These are phyloP conservation scores for Drosophila azteca DNA, from an alignment of 1,140 invertebrate species.

Conservation along the genomic window DNA sequence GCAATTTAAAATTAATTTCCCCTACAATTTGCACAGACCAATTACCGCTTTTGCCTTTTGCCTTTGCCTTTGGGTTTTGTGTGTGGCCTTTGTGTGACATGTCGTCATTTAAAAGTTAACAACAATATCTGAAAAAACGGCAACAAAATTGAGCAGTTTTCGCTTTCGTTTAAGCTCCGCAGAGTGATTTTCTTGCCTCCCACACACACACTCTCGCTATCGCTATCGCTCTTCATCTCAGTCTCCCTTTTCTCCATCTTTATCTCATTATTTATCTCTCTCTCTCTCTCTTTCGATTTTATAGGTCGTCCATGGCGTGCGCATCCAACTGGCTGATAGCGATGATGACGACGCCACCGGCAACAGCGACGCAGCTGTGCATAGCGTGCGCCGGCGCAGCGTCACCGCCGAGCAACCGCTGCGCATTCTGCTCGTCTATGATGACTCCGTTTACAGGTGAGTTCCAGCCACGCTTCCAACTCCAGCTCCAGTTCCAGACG, in stretches of 20 bases:
- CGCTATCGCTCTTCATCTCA: not conserved
- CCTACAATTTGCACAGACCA: slow-evolving; percentile 72
- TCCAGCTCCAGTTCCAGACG: not conserved
- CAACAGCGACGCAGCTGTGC: slow-evolving; percentile 78
- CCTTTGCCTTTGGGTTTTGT: slow-evolving; percentile 29
- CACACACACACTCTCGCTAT: slow-evolving; percentile 1
- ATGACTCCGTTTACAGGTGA: slow-evolving; percentile 94
- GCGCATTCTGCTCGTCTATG: slow-evolving; percentile 94
- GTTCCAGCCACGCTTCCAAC: slow-evolving; percentile 50
- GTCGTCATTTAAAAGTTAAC: slow-evolving; percentile 71
- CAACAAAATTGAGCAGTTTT: slow-evolving; percentile 27
- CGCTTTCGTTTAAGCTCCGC: slow-evolving; percentile 64
- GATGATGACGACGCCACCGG: slow-evolving; percentile 38
- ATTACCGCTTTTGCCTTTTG: slow-evolving; percentile 46
- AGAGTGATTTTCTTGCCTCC: slow-evolving; percentile 48
- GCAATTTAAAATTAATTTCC: slow-evolving; percentile 78
- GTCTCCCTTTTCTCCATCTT: slow-evolving; percentile 26
- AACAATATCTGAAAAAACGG: slow-evolving; percentile 36
- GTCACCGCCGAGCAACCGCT: slow-evolving; percentile 90
- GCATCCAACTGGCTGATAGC: slow-evolving; percentile 85
- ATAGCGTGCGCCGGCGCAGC: slow-evolving; percentile 92
- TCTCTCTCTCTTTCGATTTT: slow-evolving; percentile 24
- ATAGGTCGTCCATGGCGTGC: slow-evolving; percentile 93
- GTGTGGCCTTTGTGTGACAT: slow-evolving; percentile 67
- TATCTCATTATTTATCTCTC: slow-evolving; percentile 6